phyloP scores from a whole-genome alignment of 2,888 invertebrate genomes.

The Drosophila macrospina region DNA sequence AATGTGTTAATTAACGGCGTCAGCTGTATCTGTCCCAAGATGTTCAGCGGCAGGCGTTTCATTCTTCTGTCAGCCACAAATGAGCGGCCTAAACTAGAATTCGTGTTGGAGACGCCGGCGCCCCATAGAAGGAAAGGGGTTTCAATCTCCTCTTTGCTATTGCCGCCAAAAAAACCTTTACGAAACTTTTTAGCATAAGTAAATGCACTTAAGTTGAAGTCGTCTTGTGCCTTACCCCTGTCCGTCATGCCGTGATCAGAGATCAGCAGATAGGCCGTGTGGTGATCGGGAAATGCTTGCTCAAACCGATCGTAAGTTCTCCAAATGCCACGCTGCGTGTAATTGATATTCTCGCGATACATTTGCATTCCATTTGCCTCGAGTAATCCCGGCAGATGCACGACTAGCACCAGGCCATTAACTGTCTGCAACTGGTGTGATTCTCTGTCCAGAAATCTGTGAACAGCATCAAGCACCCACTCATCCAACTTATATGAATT shows the following conservation, averaged over 20 bases:
- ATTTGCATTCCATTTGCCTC: constrained; percentile 94
- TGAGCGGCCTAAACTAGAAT: constrained; percentile 20
- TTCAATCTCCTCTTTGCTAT: constrained; percentile 93
- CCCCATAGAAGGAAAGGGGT: constrained; percentile 98
- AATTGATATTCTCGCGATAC: constrained; percentile 92
- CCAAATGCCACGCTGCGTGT: constrained; percentile 91
- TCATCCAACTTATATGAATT: constrained; percentile 88
- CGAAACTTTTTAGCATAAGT: not conserved
- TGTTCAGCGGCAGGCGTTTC: constrained; percentile 85
- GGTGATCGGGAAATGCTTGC: constrained; percentile 90
- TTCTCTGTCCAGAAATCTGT: constrained; percentile 86
- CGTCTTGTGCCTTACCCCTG: constrained; percentile 88
- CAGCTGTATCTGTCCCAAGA: constrained; percentile 95
- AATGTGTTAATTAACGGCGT: constrained; percentile 94
- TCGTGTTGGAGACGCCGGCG: constrained; percentile 88
- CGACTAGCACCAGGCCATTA: constrained; percentile 90
- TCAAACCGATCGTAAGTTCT: constrained; percentile 89
- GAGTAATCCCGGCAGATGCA: constrained; percentile 96
- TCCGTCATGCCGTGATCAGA: constrained; percentile 99
- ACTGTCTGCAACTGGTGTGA: constrained; percentile 83
- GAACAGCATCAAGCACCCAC: constrained; percentile 95
- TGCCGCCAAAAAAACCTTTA: constrained; percentile 86
- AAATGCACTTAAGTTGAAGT: not conserved
- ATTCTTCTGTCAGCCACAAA: constrained; percentile 46
- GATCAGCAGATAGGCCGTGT: constrained; percentile 95